Evolutionary conservation across 2,797 vertebrate species (phyloP), one percentile per base, ranked within the genome.

Genomic region (Hippopotamyrus pictus): DNA sequence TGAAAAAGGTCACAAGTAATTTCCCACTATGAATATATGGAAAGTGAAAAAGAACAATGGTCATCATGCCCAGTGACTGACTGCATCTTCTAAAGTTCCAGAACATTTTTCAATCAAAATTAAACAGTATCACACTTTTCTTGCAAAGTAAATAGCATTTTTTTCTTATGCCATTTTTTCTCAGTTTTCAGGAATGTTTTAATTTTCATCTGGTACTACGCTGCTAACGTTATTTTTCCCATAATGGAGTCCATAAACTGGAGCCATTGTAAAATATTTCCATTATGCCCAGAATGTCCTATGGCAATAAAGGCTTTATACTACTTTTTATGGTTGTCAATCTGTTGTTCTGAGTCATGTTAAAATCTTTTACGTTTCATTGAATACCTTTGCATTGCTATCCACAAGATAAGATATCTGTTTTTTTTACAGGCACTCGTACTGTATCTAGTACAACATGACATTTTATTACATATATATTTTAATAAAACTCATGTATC

Each of bases 81-180:
- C 96, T 97, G 95, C 96, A 97, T 97, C 97, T 97, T 97, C 96
- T 97, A 96, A 94, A 85, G 91, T 96, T 97, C 95, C 94, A 97
- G 95, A 98, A 98, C 99, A 98, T 99, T 98, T 97, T 98, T 93
- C 96, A 97, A 37, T 98, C 97, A 97, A 97, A 97, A 96, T 97
- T 98, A 97, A 98, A 98, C 96, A 97, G 95, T 95, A 95, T 95
- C 94, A 97, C 96, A 97, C 97, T 97, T 97, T 97, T 94, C 95
- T 98, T 97, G 96, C 96, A 96, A 96, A 95, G 96, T 96, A 97
- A 96, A 73, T 37, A 17, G 25, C 9, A 2, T 11, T 41, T 37
- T 41, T 87, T 87, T 54, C 14, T 54, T 17, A 33, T 54, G 22
- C 59, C 57, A 33, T 54, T 59, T 87, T 59, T 87, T 6, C 19